Evolutionary conservation across 2,113 vertebrate species (phyloP), one percentile per base, ranked within the genome.

Genomic region (Tursiops truncatus): DNA sequence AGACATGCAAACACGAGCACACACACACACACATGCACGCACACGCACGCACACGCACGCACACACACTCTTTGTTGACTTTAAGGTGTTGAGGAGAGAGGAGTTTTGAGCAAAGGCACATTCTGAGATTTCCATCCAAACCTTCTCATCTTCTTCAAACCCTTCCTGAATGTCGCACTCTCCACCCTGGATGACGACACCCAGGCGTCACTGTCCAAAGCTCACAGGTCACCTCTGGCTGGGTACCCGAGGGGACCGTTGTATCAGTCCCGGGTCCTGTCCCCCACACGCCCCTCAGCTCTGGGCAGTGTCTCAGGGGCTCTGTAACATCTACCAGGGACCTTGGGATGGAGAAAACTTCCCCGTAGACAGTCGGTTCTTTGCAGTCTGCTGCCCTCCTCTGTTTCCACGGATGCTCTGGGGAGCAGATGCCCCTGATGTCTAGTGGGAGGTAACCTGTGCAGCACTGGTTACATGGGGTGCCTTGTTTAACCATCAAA

Each of bases 281-380:
- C 38, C 2, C 17, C 33, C 5, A 1, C 4, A 15, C 2, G 1
- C 11, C 23, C 26, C 15, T 56, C 25, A 8, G 41, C 9, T 70
- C 36, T 50, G 33, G 50, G 28, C 74, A 50, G 5, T n/a, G 28
- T 15, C 21, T 4, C 33, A 41, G 50, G 28, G 21, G 33, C 62
- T 71, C 17, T 33, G 20, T 18, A 73, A 67, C 44, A 31, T 76
- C 68, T 13, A 1, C 60, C 17, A 70, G 68, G 41, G 14, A 26
- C 25, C 44, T 44, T 36, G n/a, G 71, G 26, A 47, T 3, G 20
- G 62, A 41, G 38, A 63, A 50, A 20, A n/a, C 23, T 70, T 89
- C 25, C 33, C 67, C 23, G 11, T 28, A 67, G 38, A 60, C 56
- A 21, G 6, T 21, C 11, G 1, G 1, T 23, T 33, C 38, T 70